Evolutionary conservation across 2,888 invertebrate genomes (phyloP), one percentile per base, ranked within the genome.

Genomic region (Hydraecia micacea): DNA sequence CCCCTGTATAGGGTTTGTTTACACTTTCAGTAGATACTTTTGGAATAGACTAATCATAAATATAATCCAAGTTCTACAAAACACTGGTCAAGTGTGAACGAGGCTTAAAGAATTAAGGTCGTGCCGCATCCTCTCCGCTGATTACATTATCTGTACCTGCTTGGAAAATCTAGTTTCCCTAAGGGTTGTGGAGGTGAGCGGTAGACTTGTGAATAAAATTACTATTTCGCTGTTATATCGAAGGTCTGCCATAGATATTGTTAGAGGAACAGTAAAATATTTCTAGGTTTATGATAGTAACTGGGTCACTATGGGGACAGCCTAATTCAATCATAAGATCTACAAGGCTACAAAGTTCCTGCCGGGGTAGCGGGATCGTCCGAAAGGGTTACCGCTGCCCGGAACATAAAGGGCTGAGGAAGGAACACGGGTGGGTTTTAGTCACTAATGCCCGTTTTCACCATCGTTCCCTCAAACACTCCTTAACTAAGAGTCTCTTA

Each of bases 141-240:
- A 83, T 81, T 77, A 63, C 58, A 83, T 81, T 81, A 83, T 28
- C 36, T 66, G 28, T 60, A 69, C 63, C 68, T 73, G 81, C 58
- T 36, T 83, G 15, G 67, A 68, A 83, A 77, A 63, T 68, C 5
- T 63, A 68, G 58, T 67, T 68, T 83, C 83, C 83, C 81, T 36
- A 62, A 71, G 72, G 81, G 25, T 63, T 62, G 1, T 0, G n/a
- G 52, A 36, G 68, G 66, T 46, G 21, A 46, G 25, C 0, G 36
- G 62, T 46, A 39, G 32, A 21, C 32, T 39, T 18, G 36, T 75
- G 76, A 80, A 81, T 76, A 71, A 49, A 67, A 71, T 81, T 62
- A 60, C 28, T 46, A 11, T 28, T 32, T 32, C 4, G 15, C 9
- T n/a, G 15, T 6, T 2, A 58, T 46, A n/a, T n/a, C n/a, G n/a